A percentile compares a stretch with the other conserved stretches of the same genome.
Conservation (phyloP, 2,888 invertebrate species). For the Tipula helvola region DNA sequence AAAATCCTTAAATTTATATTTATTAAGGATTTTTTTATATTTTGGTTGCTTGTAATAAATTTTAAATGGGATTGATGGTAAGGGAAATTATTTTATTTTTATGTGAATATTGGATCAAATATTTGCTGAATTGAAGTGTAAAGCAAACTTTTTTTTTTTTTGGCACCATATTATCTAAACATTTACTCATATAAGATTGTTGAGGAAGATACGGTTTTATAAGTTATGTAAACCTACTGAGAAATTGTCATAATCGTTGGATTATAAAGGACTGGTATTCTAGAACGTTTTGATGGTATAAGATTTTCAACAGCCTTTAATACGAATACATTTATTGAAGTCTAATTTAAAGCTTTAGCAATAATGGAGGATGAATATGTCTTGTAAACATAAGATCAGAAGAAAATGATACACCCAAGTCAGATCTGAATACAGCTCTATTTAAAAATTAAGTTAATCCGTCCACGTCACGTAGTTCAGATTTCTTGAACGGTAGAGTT, state of each 20-base stretch:
- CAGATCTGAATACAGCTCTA: too few relatives aligned
- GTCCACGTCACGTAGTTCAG: too few relatives aligned
- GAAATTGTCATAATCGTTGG: not conserved
- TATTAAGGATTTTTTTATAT: not conserved
- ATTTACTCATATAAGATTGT: not conserved
- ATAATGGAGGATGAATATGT: too few relatives aligned
- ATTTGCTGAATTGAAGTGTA: not conserved
- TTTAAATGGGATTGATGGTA: not conserved
- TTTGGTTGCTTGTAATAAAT: not conserved
- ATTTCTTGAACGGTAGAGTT: too few relatives aligned
- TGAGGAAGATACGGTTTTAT: not conserved
- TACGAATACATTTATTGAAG: too few relatives aligned
- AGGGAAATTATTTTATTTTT: not conserved
- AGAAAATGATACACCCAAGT: too few relatives aligned
- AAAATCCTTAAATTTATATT: not conserved
- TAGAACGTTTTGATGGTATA: too few relatives aligned
- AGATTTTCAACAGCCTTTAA: too few relatives aligned
- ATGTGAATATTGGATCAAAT: not conserved
- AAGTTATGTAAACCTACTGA: not conserved
- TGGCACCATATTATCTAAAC: not conserved
- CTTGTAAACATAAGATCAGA: too few relatives aligned
- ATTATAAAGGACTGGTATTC: too few relatives aligned
- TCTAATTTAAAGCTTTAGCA: too few relatives aligned
- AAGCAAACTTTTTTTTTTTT: not conserved
- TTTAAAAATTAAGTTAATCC: too few relatives aligned